Percentiles rank a stretch among this genome's conserved stretches.
These are phyloP conservation scores for Turritopsis dohrnii DNA, from an alignment of 30 jellyfish, hydroid and myxozoan species.

Conservation along the genomic window DNA sequence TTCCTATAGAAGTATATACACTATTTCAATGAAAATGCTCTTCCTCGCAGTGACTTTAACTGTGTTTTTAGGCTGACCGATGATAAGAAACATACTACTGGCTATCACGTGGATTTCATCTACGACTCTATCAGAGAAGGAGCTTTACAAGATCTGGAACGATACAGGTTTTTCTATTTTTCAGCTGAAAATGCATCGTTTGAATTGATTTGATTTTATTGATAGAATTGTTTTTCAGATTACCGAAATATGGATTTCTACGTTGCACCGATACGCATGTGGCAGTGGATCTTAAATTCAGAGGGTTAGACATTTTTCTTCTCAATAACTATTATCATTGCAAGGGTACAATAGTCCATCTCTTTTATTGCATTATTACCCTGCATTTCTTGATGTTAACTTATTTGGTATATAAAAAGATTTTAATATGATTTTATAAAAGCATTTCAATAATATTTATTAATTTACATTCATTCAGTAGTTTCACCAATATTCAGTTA, in stretches of 20 bases:
- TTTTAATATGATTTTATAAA: too few species aligned
- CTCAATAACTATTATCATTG: not conserved
- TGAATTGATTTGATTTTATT: not conserved
- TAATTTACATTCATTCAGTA: too few species aligned
- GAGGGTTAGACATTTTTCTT: not conserved
- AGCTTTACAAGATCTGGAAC: not conserved
- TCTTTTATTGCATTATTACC: too few species aligned
- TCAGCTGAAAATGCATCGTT: not conserved
- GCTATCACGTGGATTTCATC: not conserved
- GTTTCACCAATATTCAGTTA: too few species aligned
- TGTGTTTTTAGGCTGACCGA: conserved; percentile 8
- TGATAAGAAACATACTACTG: not conserved
- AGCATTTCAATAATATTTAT: too few species aligned
- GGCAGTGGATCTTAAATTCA: not conserved
- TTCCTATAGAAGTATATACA: too few species aligned
- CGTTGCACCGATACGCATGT: not conserved
- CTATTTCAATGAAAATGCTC: too few species aligned
- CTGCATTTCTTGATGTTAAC: too few species aligned
- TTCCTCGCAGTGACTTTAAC: too few species aligned
- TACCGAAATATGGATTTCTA: not conserved
- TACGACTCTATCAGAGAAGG: not conserved
- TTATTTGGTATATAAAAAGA: too few species aligned
- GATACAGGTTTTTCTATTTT: not conserved
- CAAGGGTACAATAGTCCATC: too few species aligned
- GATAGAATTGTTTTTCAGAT: not conserved